Evolutionary conservation across 2,888 invertebrate species (phyloP).

Genomic region (Rosalia funebris): DNA sequence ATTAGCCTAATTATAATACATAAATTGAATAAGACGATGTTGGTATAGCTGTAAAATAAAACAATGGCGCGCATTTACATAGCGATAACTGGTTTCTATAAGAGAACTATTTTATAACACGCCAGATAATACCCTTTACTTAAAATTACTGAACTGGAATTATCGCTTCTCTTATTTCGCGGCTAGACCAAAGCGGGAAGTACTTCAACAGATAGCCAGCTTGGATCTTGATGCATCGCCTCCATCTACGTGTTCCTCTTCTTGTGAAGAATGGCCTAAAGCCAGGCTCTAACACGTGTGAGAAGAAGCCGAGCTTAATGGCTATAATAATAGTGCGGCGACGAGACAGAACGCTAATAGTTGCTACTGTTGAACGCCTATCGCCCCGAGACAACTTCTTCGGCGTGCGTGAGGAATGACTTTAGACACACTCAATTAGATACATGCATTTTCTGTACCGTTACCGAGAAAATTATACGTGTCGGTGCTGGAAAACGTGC

Average conservation of each 20-base stretch:
- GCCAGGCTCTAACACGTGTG: conserved; percentile 36
- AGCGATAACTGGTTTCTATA: no score
- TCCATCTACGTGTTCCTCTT: conserved; percentile 6
- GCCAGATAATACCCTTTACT: background rate
- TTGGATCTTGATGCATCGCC: conserved; percentile 5
- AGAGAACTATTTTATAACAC: no score
- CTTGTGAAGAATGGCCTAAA: conserved; percentile 17
- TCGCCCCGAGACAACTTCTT: conserved; percentile 41
- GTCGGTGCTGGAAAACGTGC: background rate
- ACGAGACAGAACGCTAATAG: conserved; percentile 45
- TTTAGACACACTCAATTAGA: conserved; percentile 34
- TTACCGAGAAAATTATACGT: conserved; percentile 17
- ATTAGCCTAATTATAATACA: no score
- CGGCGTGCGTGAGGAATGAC: conserved; percentile 34
- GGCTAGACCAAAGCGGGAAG: background rate
- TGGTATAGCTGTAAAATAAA: no score
- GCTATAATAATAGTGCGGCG: conserved; percentile 46
- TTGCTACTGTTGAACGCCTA: conserved; percentile 48
- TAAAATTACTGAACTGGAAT: background rate
- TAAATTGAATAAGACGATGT: no score
- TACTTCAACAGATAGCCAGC: background rate
- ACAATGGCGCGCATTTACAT: no score
- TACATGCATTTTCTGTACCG: conserved; percentile 14
- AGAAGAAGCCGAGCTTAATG: conserved; percentile 37
- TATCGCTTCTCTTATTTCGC: background rate